A percentile compares a stretch with the other conserved stretches of the same genome.
phyloP scores from a whole-genome alignment of 2,888 invertebrate genomes.

The Limnephilus rhombicus region DNA sequence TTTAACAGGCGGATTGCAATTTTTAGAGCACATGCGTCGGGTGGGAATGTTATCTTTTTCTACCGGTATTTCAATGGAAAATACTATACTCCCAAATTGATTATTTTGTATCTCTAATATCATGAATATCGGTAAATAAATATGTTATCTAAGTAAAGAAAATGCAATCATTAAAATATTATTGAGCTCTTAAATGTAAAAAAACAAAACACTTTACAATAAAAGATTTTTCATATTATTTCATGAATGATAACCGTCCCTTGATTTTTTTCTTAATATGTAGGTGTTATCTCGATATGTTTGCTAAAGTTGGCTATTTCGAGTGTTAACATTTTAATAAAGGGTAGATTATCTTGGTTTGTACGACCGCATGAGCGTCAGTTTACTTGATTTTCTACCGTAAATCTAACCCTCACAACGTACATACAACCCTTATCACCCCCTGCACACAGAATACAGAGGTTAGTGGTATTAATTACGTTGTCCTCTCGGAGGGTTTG shows the following conservation, averaged over 20 bases:
- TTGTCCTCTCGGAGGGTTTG: constrained; percentile 20
- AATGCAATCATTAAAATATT: no score
- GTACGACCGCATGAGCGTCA: not conserved
- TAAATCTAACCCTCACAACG: not conserved
- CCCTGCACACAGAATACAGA: not conserved
- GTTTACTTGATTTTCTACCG: not conserved
- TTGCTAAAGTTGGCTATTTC: not conserved
- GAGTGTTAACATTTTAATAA: not conserved
- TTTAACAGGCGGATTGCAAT: no score
- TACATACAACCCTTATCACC: not conserved
- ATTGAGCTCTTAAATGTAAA: no score
- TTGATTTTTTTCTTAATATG: not conserved
- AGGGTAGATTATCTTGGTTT: constrained; percentile 7
- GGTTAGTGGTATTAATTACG: constrained; percentile 3
- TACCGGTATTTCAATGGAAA: no score
- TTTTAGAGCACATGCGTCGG: no score
- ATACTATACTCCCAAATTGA: no score
- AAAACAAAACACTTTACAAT: no score
- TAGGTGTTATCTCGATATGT: not conserved
- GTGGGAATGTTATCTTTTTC: no score
- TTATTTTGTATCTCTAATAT: no score
- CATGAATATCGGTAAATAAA: no score
- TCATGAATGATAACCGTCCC: not conserved
- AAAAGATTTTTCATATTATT: not conserved
- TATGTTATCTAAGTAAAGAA: no score